Percentiles rank a stretch among this genome's conserved stretches.
Conservation (phyloP, 1,140 invertebrate genomes). For the Brachionus paranguensis region DNA sequence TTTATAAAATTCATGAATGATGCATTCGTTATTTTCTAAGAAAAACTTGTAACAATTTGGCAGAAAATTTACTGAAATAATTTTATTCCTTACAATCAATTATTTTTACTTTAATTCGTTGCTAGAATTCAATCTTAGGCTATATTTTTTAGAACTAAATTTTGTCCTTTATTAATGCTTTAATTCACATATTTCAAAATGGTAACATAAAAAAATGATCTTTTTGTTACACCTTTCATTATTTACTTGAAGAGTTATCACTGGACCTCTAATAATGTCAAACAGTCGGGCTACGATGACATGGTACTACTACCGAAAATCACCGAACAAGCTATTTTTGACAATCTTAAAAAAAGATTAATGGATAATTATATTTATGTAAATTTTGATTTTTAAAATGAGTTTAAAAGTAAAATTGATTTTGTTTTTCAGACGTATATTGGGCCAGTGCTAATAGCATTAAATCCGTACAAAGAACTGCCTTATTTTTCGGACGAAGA, state of each 20-base stretch:
- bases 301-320: constrained; percentile 73
- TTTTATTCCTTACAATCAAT: neutral
- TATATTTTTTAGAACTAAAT: neutral
- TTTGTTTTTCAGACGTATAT: constrained; percentile 67
- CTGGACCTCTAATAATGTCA: constrained; percentile 71
- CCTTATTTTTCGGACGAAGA: constrained; percentile 69
- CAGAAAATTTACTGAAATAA: neutral
- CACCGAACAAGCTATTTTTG: constrained; percentile 66
- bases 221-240: neutral
- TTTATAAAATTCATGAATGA: neutral
- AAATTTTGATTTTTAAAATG: constrained; percentile 43
- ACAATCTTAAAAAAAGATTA: constrained; percentile 69
- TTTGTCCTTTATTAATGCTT: neutral
- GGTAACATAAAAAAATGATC: neutral
- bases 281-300: constrained; percentile 70
- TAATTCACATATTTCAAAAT: neutral
- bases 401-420: neutral
- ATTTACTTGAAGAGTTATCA: constrained; percentile 57
- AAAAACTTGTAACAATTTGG: neutral
- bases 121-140: neutral
- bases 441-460: constrained; percentile 70
- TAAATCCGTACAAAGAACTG: constrained; percentile 78
- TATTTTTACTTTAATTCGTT: neutral
- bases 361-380: constrained; percentile 71
- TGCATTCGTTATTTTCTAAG: neutral